Evolutionary conservation across 2,797 vertebrate species (phyloP), one percentile per base, ranked within the genome.

Genomic region (Lophius americanus): DNA sequence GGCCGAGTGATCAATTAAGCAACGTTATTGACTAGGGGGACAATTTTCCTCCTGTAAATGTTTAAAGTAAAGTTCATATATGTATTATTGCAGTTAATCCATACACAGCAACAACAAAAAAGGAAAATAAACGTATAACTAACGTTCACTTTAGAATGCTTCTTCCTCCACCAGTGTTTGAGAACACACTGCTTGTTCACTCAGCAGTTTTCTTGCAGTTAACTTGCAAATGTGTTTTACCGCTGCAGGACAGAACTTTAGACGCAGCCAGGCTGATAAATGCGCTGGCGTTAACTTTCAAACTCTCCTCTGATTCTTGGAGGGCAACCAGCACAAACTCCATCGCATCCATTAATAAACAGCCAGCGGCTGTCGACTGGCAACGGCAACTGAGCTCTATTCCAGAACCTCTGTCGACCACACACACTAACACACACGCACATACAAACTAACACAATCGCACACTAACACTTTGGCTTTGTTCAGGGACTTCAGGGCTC

Each of bases 261-360:
- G n/a, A 67, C 64, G 60, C 68, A 69, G 63, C 0, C 51, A 75
- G 68, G 84, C 71, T 50, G 54, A 67, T 78, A 71, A 84, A 81
- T 52, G 56, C 69, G 60, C 50, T 0, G 55, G 38, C 39, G 63
- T 62, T 51, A 63, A 33, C 75, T 66, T 52, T 48, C 46, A 64
- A 73, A 57, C 48, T 73, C 46, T 68, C 63, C 70, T 75, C 73
- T 73, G 73, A 73, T 73, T 80, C 70, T 70, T 81, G 78, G 78
- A 74, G 60, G 59, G 56, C 47, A 42, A 50, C 65, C 83, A 84
- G 73, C 53, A 46, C 66, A 68, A 63, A 13, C 46, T 38, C 59
- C 67, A 62, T 59, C 64, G 52, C 61, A 32, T 73, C 72, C 71
- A 79, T 79, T 78, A 70, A 75, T 63, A 63, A 75, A 68, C 66